A percentile compares a stretch with the other conserved stretches of the same genome.
These are phyloP conservation scores for Diachasma alloeum DNA, from an alignment of 1,140 invertebrate species.

Conservation along the genomic window DNA sequence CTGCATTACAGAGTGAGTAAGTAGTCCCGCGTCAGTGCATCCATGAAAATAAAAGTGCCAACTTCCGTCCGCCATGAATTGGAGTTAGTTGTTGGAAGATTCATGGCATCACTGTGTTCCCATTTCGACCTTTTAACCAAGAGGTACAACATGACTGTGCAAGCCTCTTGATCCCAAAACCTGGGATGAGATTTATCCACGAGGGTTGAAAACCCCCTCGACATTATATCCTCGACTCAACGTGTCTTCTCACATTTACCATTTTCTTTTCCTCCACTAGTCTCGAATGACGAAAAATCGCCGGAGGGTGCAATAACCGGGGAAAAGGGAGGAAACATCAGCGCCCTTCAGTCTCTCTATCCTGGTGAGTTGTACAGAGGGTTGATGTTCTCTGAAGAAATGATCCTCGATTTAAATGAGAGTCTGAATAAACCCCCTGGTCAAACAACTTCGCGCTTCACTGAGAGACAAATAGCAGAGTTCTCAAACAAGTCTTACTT, in stretches of 20 bases:
- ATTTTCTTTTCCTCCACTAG: background rate
- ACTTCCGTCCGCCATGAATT: background rate
- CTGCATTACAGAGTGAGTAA: background rate
- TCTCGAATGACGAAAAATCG: background rate
- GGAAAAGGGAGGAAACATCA: background rate
- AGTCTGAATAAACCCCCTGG: background rate
- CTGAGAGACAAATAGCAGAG: background rate
- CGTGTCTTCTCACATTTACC: background rate
- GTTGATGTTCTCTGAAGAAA: background rate
- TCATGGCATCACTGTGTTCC: background rate
- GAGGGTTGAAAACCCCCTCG: background rate
- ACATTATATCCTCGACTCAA: background rate
- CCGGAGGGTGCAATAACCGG: background rate
- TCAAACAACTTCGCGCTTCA: background rate
- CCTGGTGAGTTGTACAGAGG: background rate
- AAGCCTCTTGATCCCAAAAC: background rate
- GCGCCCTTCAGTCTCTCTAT: background rate
- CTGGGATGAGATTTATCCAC: background rate
- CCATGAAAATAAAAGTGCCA: too few relatives aligned
- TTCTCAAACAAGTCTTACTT: too few relatives aligned
- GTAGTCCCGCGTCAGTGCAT: too few relatives aligned
- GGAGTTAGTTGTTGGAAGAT: background rate
- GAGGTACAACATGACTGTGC: too few relatives aligned
- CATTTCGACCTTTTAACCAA: too few relatives aligned
- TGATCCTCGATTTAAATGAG: background rate